Base-by-base conservation (phyloP, 1,140 invertebrate genomes). In the Forficula auricularia region DNA sequence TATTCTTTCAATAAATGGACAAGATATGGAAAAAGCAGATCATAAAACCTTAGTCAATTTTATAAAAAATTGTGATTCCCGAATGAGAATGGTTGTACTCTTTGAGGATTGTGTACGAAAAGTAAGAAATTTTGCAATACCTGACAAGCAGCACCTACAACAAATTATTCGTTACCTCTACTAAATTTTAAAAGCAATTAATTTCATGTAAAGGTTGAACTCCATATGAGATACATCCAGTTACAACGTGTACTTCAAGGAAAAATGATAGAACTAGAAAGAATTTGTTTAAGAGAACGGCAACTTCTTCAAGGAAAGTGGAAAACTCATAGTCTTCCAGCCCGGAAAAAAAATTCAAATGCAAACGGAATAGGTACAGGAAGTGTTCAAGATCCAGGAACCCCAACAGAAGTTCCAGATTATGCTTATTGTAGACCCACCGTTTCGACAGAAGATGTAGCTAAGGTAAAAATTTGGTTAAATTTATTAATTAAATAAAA, bases 91-190 rank as follows among this genome's bases (percentile, higher is more conserved):
- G 76, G 88, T 94, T 2, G 88, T 94, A 0, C 73, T 91, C 2
- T 94, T 92, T 58, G 89, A 94, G 66, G 85, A 95, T 57, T 91
- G 90, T 54, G 87, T 92, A 0, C 71, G 83, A 40, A 94, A 94
- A 72, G 87, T 82, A 54, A 49, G 48, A 49, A 33, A 19, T 32
- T 42, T 39, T 44, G n/a, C 3, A 43, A 31, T 19, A 13, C 13
- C 22, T 14, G 18, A 20, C 6, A 19, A 32, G 12, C 10, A 14
- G 39, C 18, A 22, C 13, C 18, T 13, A 27, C 27, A 27, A 22
- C 12, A 13, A 9, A 20, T 12, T 22, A 22, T 3, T n/a, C 19
- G 12, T 13, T 19, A 20, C 10, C n/a, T 40, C 20, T 27, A 14
- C 33, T 14, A 31, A 19, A n/a, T 13, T 42, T 14, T 33, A 16